Conservation (phyloP, 1,140 invertebrate genomes). For the Drosophila virilis region DNA sequence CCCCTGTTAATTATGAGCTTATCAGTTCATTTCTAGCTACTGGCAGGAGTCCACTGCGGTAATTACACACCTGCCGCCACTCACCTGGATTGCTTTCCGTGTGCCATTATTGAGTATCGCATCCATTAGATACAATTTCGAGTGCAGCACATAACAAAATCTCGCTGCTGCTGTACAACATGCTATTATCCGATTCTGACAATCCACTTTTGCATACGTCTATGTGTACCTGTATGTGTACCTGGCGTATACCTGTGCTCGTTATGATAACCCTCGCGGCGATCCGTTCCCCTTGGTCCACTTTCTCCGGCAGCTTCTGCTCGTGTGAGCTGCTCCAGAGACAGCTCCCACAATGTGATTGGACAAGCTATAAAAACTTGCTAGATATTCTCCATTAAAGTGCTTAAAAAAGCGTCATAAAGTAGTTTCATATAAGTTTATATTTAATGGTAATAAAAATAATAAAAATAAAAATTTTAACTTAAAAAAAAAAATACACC, state of each 20-base stretch:
- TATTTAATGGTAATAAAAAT: too few species aligned
- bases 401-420: too few species aligned
- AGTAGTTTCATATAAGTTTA: too few species aligned
- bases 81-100: constrained; percentile 41
- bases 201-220: constrained; percentile 31
- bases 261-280: constrained; percentile 63
- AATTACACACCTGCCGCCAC: constrained; percentile 28
- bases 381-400: too few species aligned
- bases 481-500: too few species aligned
- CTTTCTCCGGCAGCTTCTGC: constrained; percentile 49
- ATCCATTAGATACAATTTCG: constrained; percentile 61
- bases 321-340: constrained; percentile 21
- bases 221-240: constrained; percentile 8
- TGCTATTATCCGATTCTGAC: constrained; percentile 57
- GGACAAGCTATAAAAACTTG: neutral
- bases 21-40: constrained; percentile 72
- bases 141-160: constrained; percentile 8
- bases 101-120: constrained; percentile 59
- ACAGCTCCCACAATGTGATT: constrained; percentile 15
- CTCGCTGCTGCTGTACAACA: constrained; percentile 24
- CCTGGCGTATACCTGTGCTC: constrained; percentile 22
- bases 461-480: too few species aligned
- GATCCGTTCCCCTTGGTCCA: constrained; percentile 17
- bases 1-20: constrained; percentile 73
- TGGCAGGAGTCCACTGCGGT: constrained; percentile 13